These are phyloP conservation scores for Phalacrocorax carbo DNA, from an alignment of 2,113 vertebrate species.

Conservation along the genomic window DNA sequence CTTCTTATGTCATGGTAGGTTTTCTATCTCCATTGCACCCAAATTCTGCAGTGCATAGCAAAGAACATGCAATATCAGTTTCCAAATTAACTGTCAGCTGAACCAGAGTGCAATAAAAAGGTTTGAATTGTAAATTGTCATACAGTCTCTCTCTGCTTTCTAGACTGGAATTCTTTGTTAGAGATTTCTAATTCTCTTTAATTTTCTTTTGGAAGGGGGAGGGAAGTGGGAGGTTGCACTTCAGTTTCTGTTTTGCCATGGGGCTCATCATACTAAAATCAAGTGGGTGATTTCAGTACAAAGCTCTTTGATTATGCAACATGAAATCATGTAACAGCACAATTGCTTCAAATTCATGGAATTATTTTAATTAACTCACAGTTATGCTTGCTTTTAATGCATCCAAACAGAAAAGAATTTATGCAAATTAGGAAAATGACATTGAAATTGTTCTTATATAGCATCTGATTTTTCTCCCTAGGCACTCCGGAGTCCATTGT, in stretches of 20 bases:
- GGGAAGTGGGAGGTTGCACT: constrained; percentile 34
- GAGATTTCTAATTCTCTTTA: neutral
- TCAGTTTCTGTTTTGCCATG: constrained; percentile 45
- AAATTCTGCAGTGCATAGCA: neutral
- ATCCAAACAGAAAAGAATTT: neutral
- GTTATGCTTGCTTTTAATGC: neutral
- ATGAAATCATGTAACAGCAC: constrained; percentile 1
- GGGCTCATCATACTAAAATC: constrained; percentile 17
- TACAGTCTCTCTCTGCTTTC: neutral
- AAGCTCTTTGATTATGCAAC: constrained; percentile 43
- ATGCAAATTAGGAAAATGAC: constrained; percentile 1
- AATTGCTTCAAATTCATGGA: constrained; percentile 20
- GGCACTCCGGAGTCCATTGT: neutral
- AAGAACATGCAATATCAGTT: neutral
- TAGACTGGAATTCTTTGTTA: neutral
- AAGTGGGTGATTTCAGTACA: constrained; percentile 44
- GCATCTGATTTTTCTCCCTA: neutral
- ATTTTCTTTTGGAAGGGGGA: constrained; percentile 24
- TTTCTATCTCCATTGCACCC: neutral
- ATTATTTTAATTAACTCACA: constrained; percentile 38
- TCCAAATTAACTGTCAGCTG: neutral
- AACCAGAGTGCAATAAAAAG: neutral
- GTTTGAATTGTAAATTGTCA: neutral
- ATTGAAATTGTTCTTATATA: neutral
- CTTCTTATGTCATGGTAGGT: neutral